Base-by-base conservation (phyloP, 2,113 vertebrate genomes). In the Myotis yumanensis region DNA sequence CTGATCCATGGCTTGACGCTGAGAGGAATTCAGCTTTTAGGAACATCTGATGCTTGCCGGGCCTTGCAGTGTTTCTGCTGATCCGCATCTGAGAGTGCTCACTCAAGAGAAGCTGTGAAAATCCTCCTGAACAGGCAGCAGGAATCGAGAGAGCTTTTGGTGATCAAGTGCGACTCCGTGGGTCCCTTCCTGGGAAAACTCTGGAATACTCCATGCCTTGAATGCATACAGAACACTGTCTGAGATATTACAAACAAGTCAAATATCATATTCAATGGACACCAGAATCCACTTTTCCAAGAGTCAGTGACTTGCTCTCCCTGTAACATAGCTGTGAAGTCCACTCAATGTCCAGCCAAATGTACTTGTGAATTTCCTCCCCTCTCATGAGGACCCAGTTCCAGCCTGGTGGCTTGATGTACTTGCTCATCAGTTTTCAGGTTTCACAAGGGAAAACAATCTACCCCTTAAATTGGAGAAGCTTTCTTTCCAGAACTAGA, bases 401-500 rank as follows among this genome's bases (percentile, higher is more conserved):
- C 84, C 77, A 96, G 90, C 75, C 32, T 2, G 0, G 84, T 84
- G 46, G 85, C 68, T 64, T 0, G 0, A 80, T 81, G 84, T 62
- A 91, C 83, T 97, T 89, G 66, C 87, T 96, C 91, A 96, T 87
- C 92, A 92, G 91, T 82, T 89, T 94, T 54, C 77, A 89, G 90
- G 46, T 89, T 97, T 96, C 95, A 95, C 95, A 20, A 89, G n/a
- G 79, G 85, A 95, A 97, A 98, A 97, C 28, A 95, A 84, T 30
- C 80, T 91, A 86, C 93, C 15, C 69, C 86, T 93, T 91, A 83
- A 95, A 95, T 15, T 68, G 95, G 77, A 51, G 48, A 89, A 77
- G 59, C 90, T 46, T 87, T 95, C 66, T 80, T 93, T 94, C 96
- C 96, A 96, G 95, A 96, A 93, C 94, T 90, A 96, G 97, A 97